phyloP scores from a whole-genome alignment of 2,113 vertebrate genomes.

The Drymodes brunneopygia region DNA sequence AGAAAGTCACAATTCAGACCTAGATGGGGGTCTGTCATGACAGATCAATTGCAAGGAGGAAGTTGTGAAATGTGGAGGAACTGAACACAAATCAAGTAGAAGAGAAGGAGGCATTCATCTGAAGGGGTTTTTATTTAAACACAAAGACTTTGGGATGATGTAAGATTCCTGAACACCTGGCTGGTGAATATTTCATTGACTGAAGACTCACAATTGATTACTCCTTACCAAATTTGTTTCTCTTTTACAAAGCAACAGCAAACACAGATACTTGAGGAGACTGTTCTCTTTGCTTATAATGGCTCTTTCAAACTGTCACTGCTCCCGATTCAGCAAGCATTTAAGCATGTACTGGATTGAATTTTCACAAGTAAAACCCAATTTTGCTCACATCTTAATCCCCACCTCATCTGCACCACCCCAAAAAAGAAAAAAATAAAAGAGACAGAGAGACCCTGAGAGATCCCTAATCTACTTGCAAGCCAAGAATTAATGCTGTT shows the following conservation, averaged over 20 bases:
- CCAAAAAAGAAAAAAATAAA: fast-evolving
- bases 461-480: neutral
- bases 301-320: neutral
- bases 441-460: fast-evolving
- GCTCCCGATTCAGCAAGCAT: neutral
- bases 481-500: neutral
- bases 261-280: neutral
- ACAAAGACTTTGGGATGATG: neutral
- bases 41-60: neutral
- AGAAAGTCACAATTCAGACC: neutral
- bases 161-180: neutral
- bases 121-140: neutral
- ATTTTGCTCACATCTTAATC: neutral
- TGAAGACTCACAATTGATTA: neutral
- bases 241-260: neutral
- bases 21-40: neutral
- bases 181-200: neutral
- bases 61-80: neutral
- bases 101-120: neutral
- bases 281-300: neutral
- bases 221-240: neutral
- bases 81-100: neutral
- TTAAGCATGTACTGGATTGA: neutral
- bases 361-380: neutral
- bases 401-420: fast-evolving